These are phyloP conservation scores for Tinea pellionella DNA, from an alignment of 2,888 invertebrate genomes.

Conservation along the genomic window DNA sequence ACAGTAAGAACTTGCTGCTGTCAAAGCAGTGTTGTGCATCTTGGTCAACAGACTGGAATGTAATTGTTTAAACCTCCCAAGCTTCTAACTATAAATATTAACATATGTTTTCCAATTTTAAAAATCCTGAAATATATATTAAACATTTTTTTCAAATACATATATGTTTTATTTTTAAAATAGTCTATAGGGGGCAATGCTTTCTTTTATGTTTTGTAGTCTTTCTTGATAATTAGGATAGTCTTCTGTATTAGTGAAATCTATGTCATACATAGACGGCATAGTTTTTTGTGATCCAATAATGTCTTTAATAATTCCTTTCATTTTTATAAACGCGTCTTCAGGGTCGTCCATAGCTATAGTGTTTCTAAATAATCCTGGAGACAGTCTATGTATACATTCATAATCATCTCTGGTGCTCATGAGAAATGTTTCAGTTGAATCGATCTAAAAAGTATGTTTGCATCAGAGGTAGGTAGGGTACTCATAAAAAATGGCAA, in stretches of 20 bases:
- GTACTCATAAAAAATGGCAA: no score
- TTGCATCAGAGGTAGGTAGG: no score
- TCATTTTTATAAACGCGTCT: conserved; percentile 40
- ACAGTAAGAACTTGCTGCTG: no score
- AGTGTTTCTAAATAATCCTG: conserved; percentile 53
- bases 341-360: conserved; percentile 47
- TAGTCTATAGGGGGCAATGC: conserved; percentile 44
- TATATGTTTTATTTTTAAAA: conserved; percentile 26
- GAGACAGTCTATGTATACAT: conserved; percentile 37
- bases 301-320: conserved; percentile 39
- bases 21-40: no score
- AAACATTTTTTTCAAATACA: conserved; percentile 14
- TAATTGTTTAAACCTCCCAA: no score
- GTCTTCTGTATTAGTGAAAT: conserved; percentile 34
- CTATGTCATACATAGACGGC: conserved; percentile 49
- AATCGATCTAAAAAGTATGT: background rate
- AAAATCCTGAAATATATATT: background rate
- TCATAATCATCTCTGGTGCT: conserved; percentile 41
- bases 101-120: conserved; percentile 25
- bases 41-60: no score
- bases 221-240: conserved; percentile 36
- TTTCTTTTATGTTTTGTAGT: conserved; percentile 33
- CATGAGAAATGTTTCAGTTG: background rate
- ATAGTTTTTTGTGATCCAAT: conserved; percentile 35
- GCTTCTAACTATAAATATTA: no score